Evolutionary conservation across 1,140 invertebrate genomes (phyloP), one percentile per base, ranked within the genome.

Genomic region (Drosophila dunni): DNA sequence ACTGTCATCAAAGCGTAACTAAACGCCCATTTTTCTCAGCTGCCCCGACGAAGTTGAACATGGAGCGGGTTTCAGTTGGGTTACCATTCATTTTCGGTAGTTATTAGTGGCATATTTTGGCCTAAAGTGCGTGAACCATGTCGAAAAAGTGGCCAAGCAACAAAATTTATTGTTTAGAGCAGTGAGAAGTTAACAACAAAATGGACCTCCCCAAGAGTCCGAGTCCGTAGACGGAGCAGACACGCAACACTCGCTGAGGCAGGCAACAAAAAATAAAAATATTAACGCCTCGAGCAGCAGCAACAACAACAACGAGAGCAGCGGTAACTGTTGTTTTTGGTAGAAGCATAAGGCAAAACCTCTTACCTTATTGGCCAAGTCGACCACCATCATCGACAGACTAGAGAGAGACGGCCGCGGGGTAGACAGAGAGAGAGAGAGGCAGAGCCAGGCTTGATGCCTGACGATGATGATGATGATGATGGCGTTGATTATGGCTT

Each of bases 1-100:
- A 90, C 85, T 90, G 85, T 90, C 85, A 90, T 90, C 85, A 90
- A 90, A 90, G 85, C 85, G 85, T 90, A 90, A 90, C 85, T 90
- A 90, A 90, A 90, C 85, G 85, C 85, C 85, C 86, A 90, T 90
- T 90, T 90, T 90, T 90, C 86, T 90, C 85, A 80, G 81, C 83
- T 85, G 70, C 72, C 40, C 15, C 56, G 48, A 61, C 5, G 66
- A 29, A 29, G 24, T 29, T 29, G 40, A 57, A 58, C 67, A 66
- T 79, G 57, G 71, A 79, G 66, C 46, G 20, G 20, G 33, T 45
- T 38, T 38, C 29, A 20, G 17, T 20, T 54, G 11, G 44, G 66
- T 64, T 45, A 65, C 50, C 73, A 70, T 67, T 77, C 83, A 88
- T 88, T 88, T 88, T 88, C 84, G 84, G 85, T 89, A 83, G 84